Conservation (phyloP, 2,797 vertebrate species). For the Pangasius macronema region DNA sequence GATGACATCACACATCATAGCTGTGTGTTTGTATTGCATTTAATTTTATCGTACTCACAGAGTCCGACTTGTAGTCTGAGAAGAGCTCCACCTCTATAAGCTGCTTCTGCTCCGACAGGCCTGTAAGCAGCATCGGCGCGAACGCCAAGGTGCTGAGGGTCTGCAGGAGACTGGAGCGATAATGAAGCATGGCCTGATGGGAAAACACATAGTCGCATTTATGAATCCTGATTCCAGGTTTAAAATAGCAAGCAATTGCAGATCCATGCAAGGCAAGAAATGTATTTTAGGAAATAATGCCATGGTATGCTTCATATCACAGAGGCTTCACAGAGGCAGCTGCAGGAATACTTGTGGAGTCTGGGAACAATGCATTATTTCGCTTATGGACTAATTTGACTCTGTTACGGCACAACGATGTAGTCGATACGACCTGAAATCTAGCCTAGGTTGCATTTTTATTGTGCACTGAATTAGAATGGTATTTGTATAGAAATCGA, state of each 20-base stretch:
- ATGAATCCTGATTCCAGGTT: not conserved
- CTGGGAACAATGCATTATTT: not conserved
- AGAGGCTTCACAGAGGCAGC: too few species aligned
- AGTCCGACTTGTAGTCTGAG: conserved; percentile 81
- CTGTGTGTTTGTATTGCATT: not conserved
- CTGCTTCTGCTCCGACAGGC: conserved; percentile 88
- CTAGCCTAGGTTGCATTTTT: too few species aligned
- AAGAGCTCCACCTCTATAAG: conserved; percentile 85
- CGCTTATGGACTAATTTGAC: not conserved
- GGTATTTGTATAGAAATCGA: too few species aligned
- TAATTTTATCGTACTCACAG: conserved; percentile 62
- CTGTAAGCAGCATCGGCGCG: conserved; percentile 80
- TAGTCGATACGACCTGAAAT: not conserved
- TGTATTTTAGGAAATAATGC: not conserved
- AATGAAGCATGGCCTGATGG: conserved; percentile 85
- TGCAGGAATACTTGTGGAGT: not conserved
- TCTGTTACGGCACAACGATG: not conserved
- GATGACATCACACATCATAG: not conserved
- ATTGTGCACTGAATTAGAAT: too few species aligned
- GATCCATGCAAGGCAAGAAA: not conserved
- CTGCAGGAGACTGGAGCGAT: conserved; percentile 84
- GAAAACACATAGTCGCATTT: not conserved
- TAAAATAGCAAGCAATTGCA: not conserved
- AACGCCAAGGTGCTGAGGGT: conserved; percentile 80
- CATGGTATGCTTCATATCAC: not conserved